Conservation (phyloP, 1,140 invertebrate species). For the Aphaenogaster floridana region DNA sequence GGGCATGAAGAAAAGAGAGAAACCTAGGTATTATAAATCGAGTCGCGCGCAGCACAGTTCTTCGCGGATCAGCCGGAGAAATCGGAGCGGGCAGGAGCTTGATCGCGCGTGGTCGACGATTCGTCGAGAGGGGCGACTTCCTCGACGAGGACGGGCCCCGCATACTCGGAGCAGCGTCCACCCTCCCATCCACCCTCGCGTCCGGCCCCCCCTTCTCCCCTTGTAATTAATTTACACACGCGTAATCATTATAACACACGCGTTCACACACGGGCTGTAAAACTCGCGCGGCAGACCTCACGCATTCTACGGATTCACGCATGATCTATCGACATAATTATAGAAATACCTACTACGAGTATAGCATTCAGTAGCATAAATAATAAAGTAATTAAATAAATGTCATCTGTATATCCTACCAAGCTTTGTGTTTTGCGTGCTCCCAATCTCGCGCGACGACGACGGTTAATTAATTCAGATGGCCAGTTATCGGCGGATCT, state of each 20-base stretch:
- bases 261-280: conserved; percentile 73
- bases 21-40: conserved; percentile 35
- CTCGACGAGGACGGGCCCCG: neutral
- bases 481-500: neutral
- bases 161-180: conserved; percentile 29
- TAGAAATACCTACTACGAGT: conserved; percentile 85
- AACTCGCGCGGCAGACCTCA: conserved; percentile 79
- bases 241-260: conserved; percentile 71
- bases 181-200: conserved; percentile 1
- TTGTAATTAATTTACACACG: conserved; percentile 60
- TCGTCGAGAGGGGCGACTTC: conserved; percentile 2
- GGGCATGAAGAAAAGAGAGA: conserved; percentile 33
- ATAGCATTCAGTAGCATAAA: conserved; percentile 86
- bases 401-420: conserved; percentile 82
- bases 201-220: neutral
- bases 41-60: conserved; percentile 12
- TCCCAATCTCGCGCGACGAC: conserved; percentile 26
- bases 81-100: conserved; percentile 11
- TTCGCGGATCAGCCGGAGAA: conserved; percentile 14
- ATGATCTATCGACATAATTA: conserved; percentile 87
- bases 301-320: conserved; percentile 85
- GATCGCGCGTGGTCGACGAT: conserved; percentile 35
- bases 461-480: neutral
- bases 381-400: conserved; percentile 86
- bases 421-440: conserved; percentile 35